phyloP scores from a whole-genome alignment of 1,140 invertebrate species.

The Lordiphosa clarofinis region DNA sequence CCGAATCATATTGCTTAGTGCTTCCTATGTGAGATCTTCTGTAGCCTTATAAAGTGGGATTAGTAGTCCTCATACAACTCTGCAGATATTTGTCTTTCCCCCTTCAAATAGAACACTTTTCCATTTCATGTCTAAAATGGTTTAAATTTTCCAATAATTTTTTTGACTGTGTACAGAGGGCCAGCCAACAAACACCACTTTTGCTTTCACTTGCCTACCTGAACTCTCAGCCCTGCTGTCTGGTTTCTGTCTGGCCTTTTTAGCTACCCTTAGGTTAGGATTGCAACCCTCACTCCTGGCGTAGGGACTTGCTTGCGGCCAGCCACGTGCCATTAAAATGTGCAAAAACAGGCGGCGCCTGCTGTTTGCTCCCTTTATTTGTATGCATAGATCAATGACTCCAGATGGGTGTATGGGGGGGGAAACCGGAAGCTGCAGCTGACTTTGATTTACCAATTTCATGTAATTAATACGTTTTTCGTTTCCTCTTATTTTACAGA shows the following conservation, averaged over 20 bases:
- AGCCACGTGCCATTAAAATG: slow-evolving; percentile 73
- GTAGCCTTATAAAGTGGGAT: no score
- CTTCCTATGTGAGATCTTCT: no score
- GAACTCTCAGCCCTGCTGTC: slow-evolving; percentile 25
- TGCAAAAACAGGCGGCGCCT: slow-evolving; percentile 76
- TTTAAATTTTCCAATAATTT: neutral
- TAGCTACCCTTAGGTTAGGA: slow-evolving; percentile 39
- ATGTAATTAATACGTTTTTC: slow-evolving; percentile 32
- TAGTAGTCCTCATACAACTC: no score
- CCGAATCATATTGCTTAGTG: no score
- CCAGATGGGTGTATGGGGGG: neutral
- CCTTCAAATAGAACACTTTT: no score
- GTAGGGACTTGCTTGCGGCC: slow-evolving; percentile 40
- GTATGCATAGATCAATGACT: slow-evolving; percentile 42
- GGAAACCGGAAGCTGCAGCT: slow-evolving; percentile 45
- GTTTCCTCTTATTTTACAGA: slow-evolving; percentile 57
- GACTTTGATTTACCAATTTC: slow-evolving; percentile 50
- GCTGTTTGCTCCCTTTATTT: slow-evolving; percentile 38
- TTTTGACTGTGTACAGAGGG: no score
- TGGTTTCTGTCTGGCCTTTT: slow-evolving; percentile 44
- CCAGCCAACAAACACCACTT: slow-evolving; percentile 18
- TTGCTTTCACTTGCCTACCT: slow-evolving; percentile 54
- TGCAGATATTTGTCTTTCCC: no score
- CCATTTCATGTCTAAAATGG: no score
- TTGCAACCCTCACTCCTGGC: slow-evolving; percentile 32